phyloP scores from a whole-genome alignment of 2,797 vertebrate genomes.

The Micropoecilia bifurca region DNA sequence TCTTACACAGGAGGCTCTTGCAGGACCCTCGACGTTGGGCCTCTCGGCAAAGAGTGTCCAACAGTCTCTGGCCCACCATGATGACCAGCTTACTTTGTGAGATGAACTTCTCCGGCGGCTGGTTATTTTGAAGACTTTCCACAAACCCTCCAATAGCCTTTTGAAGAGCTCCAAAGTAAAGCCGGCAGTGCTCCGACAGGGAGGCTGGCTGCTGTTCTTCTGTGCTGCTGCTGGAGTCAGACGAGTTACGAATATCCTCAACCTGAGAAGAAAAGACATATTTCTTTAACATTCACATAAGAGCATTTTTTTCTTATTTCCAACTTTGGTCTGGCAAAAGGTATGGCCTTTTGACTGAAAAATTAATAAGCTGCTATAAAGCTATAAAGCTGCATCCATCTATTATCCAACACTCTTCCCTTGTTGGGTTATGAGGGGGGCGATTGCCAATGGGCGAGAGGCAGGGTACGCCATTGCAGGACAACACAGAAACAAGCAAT shows the following conservation, averaged over 20 bases:
- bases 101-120: constrained; percentile 91
- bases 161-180: constrained; percentile 92
- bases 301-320: neutral
- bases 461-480: too few relatives aligned
- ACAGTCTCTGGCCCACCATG: constrained; percentile 93
- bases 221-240: constrained; percentile 17
- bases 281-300: neutral
- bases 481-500: too few relatives aligned
- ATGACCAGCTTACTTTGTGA: constrained; percentile 93
- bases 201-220: constrained; percentile 26
- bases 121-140: constrained; percentile 78
- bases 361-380: neutral
- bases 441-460: too few relatives aligned
- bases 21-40: constrained; percentile 73
- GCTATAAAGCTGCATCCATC: too few relatives aligned
- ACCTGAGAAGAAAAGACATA: constrained; percentile 27
- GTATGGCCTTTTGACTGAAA: neutral
- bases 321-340: neutral
- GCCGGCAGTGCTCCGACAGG: constrained; percentile 85
- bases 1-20: constrained; percentile 83
- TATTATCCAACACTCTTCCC: too few relatives aligned
- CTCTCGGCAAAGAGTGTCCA: constrained; percentile 88
- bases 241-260: constrained; percentile 28
- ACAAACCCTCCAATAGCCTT: constrained; percentile 86
- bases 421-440: too few relatives aligned